Base-by-base conservation (phyloP, 2,113 vertebrate genomes). In the Turdus rufiventris region DNA sequence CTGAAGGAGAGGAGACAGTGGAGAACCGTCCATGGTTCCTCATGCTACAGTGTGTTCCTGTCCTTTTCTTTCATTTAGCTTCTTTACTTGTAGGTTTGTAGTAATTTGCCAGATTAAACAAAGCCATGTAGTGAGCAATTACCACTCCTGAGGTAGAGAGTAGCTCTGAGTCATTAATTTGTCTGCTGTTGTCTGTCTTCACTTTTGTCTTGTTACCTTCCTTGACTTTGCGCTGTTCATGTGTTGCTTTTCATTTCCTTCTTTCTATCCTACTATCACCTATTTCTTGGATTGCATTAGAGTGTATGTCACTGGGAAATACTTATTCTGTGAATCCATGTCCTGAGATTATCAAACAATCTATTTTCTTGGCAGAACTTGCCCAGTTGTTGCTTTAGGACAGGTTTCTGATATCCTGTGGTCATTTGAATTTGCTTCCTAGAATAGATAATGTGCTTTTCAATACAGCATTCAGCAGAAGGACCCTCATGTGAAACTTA, bases 381-480 rank as follows among this genome's bases (percentile, higher is more conserved):
- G 75, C 63, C 47, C 67, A 73, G 60, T 93, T 82, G 66, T 66
- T 95, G 50, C 71, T 88, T 90, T 70, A 76, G 88, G 81, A 94
- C 71, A 48, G 60, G 47, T 77, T 71, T 85, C 26, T 48, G 72
- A 14, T 91, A 88, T 74, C 72, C 81, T 74, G 28, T 90, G 91
- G 85, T 93, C 89, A 79, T 89, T 71, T 96, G 7, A 70, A 60
- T 63, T 23, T 83, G 75, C 47, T 90, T 79, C 28, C 40, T 70
- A 63, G 91, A 85, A 58, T 43, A 67, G 88, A 74, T 80, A 85
- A 91, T 60, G 24, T 7, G 60, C 40, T 85, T 93, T 96, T 75
- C 78, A 94, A n/a, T 71, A 60, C 78, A 42, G 33, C 56, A 29
- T 93, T 95, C 60, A 86, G 36, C 63, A 90, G 93, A 93, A 67